Base-by-base conservation (phyloP, 2,888 invertebrate species). In the Lasioglossum vierecki region DNA sequence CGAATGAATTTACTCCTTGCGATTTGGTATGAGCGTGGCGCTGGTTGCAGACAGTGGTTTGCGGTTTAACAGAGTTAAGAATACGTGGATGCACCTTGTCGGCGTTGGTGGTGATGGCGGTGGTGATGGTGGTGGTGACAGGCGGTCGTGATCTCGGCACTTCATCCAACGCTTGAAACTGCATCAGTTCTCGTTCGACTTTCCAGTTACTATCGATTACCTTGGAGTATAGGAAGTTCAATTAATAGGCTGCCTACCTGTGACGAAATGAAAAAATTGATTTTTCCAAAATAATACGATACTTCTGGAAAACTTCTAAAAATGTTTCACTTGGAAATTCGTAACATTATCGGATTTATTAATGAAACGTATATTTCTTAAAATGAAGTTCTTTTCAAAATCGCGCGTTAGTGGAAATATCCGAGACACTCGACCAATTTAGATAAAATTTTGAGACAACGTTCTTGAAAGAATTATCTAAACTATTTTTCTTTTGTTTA, bases 61-160 rank as follows among this genome's bases (percentile, higher is more conserved):
- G 83, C 85, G 82, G 85, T 81, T 75, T 81, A 85, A 83, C 88
- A 57, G 74, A 74, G 85, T 89, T 89, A 85, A 86, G 84, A 86
- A 89, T 88, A 89, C 84, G 72, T 57, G 75, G 44, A 26, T 57
- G 70, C 63, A 35, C 63, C 63, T 63, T 30, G 63, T 30, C 63
- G 63, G 15, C 15, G 30, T 75, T 66, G 26, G 72, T 68, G 66
- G 41, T 41, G 22, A 77, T 82, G 66, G 53, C 46, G 26, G 63
- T 13, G 60, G 60, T 60, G 63, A 35, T 22, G 22, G 68, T 39
- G 68, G 68, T 39, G 39, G 39, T 35, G 46, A 79, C 84, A 68
- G 22, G 63, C 30, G 72, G 22, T 46, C 70, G 73, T 41, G 72
- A 81, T 81, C 46, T 53, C 70, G 76, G 53, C 76, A 71, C 85